phyloP scores from a whole-genome alignment of 2,113 vertebrate species.

The Salvelinus sp. region DNA sequence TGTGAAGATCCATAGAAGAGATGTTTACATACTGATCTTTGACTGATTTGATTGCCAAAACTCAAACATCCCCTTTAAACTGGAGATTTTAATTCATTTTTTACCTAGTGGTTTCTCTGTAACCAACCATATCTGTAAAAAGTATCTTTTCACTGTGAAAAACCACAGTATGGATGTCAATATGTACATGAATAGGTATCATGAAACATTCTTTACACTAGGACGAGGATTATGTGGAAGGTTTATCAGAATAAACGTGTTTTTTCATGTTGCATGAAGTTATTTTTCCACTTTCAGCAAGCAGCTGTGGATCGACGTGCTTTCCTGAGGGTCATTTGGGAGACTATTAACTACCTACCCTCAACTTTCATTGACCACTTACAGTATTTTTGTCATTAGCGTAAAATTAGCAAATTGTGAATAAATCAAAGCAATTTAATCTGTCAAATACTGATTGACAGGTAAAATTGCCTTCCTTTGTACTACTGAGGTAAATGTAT shows the following conservation, averaged over 20 bases:
- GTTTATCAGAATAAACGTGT: conserved; percentile 36
- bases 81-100: background rate
- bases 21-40: background rate
- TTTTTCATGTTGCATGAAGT: conserved; percentile 27
- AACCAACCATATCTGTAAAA: conserved; percentile 14
- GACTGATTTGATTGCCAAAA: conserved; percentile 17
- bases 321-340: background rate
- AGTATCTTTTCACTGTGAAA: conserved; percentile 32
- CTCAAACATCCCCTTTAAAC: conserved; percentile 14
- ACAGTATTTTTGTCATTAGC: too few relatives aligned
- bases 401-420: too few relatives aligned
- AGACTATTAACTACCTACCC: background rate
- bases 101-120: background rate
- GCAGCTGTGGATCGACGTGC: background rate
- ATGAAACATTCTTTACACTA: conserved; percentile 3
- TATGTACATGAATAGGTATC: conserved; percentile 5
- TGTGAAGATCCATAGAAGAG: background rate
- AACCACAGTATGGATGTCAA: conserved; percentile 28
- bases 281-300: background rate
- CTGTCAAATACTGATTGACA: too few relatives aligned
- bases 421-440: too few relatives aligned
- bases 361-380: background rate
- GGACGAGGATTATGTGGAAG: conserved; percentile 17
- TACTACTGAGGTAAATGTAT: too few relatives aligned
- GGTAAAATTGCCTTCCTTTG: too few relatives aligned